Percentiles rank a stretch among this genome's conserved stretches.
phyloP scores from a whole-genome alignment of 2,888 invertebrate species.

The Blera fallax region DNA sequence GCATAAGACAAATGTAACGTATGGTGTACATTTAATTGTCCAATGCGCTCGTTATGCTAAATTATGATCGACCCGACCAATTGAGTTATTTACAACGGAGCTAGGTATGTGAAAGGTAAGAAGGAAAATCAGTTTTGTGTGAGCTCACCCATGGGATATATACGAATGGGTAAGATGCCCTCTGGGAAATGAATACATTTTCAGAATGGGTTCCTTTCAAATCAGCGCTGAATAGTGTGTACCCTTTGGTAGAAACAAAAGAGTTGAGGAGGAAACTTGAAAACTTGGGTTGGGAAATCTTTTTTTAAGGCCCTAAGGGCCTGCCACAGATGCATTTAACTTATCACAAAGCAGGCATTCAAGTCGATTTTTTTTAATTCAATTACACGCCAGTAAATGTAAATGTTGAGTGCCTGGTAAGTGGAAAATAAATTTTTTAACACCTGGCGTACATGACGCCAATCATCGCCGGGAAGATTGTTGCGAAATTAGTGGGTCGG shows the following conservation, averaged over 20 bases:
- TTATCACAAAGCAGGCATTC: neutral
- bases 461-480: neutral
- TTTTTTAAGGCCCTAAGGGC: neutral
- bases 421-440: neutral
- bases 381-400: neutral
- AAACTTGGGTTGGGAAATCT: neutral
- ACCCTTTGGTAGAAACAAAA: conserved; percentile 8
- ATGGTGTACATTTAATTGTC: conserved; percentile 50
- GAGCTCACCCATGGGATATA: neutral
- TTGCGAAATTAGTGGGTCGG: conserved; percentile 1
- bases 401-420: neutral
- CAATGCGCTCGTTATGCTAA: conserved; percentile 55
- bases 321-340: neutral
- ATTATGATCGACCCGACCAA: conserved; percentile 57
- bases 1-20: conserved; percentile 30
- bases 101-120: conserved; percentile 13
- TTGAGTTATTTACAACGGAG: conserved; percentile 35
- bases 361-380: neutral
- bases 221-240: neutral
- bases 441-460: neutral
- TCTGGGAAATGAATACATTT: conserved; percentile 27
- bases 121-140: neutral
- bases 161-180: no score
- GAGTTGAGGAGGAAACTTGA: conserved; percentile 8
- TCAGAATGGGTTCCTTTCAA: neutral